Evolutionary conservation across 1,140 invertebrate genomes (phyloP).

Genomic region (Copidosoma floridanum): DNA sequence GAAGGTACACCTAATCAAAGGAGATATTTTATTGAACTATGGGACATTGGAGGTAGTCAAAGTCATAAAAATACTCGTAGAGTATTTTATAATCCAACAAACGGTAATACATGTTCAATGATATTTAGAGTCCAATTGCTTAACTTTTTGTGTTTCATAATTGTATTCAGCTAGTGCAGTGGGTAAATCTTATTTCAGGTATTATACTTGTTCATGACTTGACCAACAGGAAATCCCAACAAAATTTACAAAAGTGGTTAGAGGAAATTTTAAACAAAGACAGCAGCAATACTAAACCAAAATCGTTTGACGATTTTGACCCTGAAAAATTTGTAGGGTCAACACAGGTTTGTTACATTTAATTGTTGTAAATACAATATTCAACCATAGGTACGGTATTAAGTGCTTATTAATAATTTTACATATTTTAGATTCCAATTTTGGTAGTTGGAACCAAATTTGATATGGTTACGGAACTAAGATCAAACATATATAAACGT

Average conservation of each 20-base stretch:
- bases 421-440: constrained; percentile 77
- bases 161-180: not conserved
- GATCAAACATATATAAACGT: constrained; percentile 63
- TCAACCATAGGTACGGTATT: not conserved
- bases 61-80: constrained; percentile 87
- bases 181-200: constrained; percentile 59
- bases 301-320: constrained; percentile 73
- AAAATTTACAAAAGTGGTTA: constrained; percentile 91
- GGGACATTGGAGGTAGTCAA: constrained; percentile 93
- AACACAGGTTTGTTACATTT: constrained; percentile 58
- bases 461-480: constrained; percentile 75
- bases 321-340: constrained; percentile 87
- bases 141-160: constrained; percentile 5
- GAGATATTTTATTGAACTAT: constrained; percentile 92
- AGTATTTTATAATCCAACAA: constrained; percentile 89
- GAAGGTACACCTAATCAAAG: constrained; percentile 89
- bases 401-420: not conserved
- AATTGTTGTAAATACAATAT: not conserved
- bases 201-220: constrained; percentile 95
- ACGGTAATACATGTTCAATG: constrained; percentile 66
- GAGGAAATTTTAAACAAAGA: constrained; percentile 86
- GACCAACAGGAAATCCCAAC: constrained; percentile 92
- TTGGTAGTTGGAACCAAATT: constrained; percentile 91
- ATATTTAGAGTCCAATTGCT: not conserved
- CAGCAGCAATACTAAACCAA: constrained; percentile 51